phyloP scores from a whole-genome alignment of 2,113 vertebrate genomes.

The Cyprinodon brontotheroides region DNA sequence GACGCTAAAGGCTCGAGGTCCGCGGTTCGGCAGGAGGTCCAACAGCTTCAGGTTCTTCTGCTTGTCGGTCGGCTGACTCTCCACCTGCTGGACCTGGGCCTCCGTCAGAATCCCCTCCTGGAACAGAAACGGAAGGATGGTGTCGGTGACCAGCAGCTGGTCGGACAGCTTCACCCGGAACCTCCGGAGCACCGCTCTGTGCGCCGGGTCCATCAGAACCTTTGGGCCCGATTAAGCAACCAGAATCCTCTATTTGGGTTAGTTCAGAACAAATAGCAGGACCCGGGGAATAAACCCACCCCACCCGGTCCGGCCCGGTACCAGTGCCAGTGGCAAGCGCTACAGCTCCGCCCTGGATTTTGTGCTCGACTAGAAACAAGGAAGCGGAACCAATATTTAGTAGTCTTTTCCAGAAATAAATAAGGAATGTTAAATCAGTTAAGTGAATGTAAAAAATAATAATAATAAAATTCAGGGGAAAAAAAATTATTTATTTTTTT shows the following conservation, averaged over 20 bases:
- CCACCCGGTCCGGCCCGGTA: background rate
- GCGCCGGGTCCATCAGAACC: conserved; percentile 83
- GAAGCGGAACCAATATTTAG: conserved; percentile 33
- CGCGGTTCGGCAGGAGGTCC: conserved; percentile 87
- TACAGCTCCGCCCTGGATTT: background rate
- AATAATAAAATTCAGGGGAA: too few relatives aligned
- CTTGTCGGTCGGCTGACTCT: conserved; percentile 79
- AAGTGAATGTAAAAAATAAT: too few relatives aligned
- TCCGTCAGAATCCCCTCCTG: conserved; percentile 89
- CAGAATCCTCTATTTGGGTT: background rate
- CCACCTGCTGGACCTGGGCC: conserved; percentile 86
- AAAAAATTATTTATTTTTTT: too few relatives aligned
- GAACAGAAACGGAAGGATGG: conserved; percentile 88
- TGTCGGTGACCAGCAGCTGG: conserved; percentile 85
- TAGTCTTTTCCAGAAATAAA: background rate
- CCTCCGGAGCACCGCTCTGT: conserved; percentile 84
- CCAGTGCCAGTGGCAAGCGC: background rate
- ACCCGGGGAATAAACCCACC: too few relatives aligned
- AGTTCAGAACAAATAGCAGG: accelerated
- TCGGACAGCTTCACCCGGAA: conserved; percentile 83
- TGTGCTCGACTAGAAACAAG: conserved; percentile 62
- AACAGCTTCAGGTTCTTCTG: conserved; percentile 84
- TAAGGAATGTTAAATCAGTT: too few relatives aligned
- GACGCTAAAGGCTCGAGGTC: conserved; percentile 84
- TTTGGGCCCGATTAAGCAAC: background rate